Conservation (phyloP, 2,888 invertebrate species). For the Nomada fabriciana region DNA sequence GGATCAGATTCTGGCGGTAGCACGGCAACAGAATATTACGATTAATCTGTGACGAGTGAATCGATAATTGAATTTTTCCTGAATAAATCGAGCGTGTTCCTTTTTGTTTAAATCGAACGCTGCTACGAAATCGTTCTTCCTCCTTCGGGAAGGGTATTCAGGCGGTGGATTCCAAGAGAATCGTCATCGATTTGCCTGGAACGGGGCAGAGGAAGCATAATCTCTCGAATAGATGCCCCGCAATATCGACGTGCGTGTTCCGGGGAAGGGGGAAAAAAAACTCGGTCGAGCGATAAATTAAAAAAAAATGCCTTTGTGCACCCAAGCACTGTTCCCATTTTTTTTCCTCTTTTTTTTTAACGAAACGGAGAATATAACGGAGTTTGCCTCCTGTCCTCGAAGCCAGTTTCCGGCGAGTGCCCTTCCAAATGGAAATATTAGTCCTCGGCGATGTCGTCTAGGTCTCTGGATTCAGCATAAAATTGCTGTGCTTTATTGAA, state of each 20-base stretch:
- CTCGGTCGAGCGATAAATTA: conserved; percentile 39
- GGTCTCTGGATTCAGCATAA: background rate
- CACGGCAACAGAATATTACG: no score
- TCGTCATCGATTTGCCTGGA: background rate
- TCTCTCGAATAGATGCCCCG: conserved; percentile 51
- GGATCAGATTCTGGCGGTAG: background rate
- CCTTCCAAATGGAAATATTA: background rate
- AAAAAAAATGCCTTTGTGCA: conserved; percentile 31
- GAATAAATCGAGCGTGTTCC: no score
- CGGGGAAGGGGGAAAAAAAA: conserved; percentile 16
- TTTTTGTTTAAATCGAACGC: no score
- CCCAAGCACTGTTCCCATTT: background rate
- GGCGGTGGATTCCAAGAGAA: conserved; percentile 23
- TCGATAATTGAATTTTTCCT: no score
- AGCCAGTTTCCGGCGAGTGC: conserved; percentile 6
- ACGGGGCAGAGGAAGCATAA: conserved; percentile 22
- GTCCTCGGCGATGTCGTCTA: background rate
- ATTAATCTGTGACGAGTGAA: no score
- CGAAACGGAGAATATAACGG: background rate
- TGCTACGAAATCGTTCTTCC: background rate
- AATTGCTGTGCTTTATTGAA: conserved; percentile 23
- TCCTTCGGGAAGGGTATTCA: conserved; percentile 32
- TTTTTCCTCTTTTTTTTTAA: no score
- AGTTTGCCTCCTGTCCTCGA: background rate
- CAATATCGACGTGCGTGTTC: conserved; percentile 28